These are phyloP conservation scores for Grapholita molesta DNA, from an alignment of 1,140 invertebrate genomes.

Conservation along the genomic window DNA sequence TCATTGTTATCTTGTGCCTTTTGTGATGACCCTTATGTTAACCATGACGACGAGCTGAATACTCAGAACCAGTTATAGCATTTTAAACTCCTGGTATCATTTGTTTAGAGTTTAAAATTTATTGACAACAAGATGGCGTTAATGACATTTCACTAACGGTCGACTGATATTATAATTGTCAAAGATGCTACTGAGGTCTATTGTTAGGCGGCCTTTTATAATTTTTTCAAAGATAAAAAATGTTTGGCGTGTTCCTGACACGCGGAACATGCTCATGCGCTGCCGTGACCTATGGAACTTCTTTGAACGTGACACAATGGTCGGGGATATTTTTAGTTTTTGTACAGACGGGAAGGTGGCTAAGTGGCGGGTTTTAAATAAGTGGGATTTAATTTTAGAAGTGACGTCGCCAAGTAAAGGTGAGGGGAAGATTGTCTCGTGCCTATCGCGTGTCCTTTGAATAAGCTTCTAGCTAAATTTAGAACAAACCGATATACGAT, in stretches of 20 bases:
- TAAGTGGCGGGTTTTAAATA: conserved; percentile 75
- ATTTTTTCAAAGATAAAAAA: conserved; percentile 76
- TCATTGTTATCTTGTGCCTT: conserved; percentile 74
- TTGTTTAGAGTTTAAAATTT: conserved; percentile 53
- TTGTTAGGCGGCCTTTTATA: conserved; percentile 74
- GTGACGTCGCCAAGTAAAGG: conserved; percentile 63
- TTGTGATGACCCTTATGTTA: conserved; percentile 77
- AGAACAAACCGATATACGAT: conserved; percentile 28
- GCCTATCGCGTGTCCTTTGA: conserved; percentile 65
- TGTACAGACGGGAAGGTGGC: conserved; percentile 70
- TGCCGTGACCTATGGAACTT: conserved; percentile 75
- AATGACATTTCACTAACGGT: conserved; percentile 41
- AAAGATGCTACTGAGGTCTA: conserved; percentile 75
- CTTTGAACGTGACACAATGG: conserved; percentile 75
- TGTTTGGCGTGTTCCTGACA: conserved; percentile 76
- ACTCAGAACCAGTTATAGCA: conserved; percentile 36
- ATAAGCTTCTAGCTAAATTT: conserved; percentile 41
- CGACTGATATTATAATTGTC: conserved; percentile 74
- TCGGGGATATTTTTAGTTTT: conserved; percentile 75
- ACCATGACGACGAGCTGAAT: conserved; percentile 43
- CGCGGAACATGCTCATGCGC: conserved; percentile 63
- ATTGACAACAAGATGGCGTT: conserved; percentile 32
- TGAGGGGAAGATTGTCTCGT: conserved; percentile 70
- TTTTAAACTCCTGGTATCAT: conserved; percentile 37
- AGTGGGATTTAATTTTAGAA: conserved; percentile 76